A percentile compares a stretch with the other conserved stretches of the same genome.
phyloP scores from a whole-genome alignment of 1,140 invertebrate genomes.

The Brachionus manjavacas region DNA sequence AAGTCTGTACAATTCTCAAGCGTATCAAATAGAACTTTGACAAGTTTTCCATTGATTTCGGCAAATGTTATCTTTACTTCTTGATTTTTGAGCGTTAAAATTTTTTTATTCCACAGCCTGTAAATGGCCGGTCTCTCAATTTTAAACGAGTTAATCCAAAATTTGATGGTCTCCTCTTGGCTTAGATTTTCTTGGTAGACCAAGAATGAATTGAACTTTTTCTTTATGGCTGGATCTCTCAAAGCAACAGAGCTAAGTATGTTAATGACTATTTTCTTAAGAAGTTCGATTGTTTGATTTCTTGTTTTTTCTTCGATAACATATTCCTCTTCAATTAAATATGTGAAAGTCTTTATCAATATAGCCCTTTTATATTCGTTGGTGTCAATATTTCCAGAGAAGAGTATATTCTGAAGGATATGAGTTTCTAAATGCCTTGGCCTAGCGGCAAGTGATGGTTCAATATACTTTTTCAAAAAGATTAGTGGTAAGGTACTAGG shows the following conservation, averaged over 20 bases:
- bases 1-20: not conserved
- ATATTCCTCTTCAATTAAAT: not conserved
- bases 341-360: conserved; percentile 7
- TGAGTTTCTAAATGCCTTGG: not conserved
- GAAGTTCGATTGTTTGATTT: not conserved
- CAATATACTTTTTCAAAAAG: conserved; percentile 11
- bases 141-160: not conserved
- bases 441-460: not conserved
- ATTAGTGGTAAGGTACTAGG: not conserved
- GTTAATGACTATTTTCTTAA: not conserved
- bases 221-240: not conserved
- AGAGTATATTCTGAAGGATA: not conserved
- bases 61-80: not conserved
- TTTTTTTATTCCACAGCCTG: not conserved
- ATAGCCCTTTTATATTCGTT: not conserved
- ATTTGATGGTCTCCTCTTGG: not conserved
- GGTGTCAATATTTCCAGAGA: not conserved
- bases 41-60: not conserved
- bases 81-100: not conserved
- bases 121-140: not conserved
- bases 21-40: not conserved
- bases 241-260: conserved; percentile 2
- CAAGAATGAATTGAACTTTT: not conserved
- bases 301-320: not conserved
- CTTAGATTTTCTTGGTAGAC: not conserved